Evolutionary conservation across 2,888 invertebrate species (phyloP).

Genomic region (Himalopsyche japonica): DNA sequence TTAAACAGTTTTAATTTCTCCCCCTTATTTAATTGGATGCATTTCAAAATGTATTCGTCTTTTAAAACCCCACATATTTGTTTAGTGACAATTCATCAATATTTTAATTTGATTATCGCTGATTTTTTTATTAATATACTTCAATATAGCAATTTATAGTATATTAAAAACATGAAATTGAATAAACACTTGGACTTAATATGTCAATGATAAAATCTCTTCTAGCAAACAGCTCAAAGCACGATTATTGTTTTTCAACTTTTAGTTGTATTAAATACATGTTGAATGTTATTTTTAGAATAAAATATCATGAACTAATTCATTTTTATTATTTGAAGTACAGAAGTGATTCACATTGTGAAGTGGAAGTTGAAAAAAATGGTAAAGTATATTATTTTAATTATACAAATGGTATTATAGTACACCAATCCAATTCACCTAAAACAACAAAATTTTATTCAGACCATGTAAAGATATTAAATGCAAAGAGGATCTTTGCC

Average conservation of each 20-base stretch:
- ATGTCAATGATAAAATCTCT: background rate
- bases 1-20: background rate
- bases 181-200: background rate
- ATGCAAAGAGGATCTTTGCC: too few species aligned
- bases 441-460: too few species aligned
- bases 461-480: too few species aligned
- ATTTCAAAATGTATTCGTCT: background rate
- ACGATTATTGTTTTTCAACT: constrained; percentile 8
- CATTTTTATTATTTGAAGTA: background rate
- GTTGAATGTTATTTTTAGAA: constrained; percentile 33
- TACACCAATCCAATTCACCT: too few species aligned
- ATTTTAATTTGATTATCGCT: background rate
- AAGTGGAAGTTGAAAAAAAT: too few species aligned
- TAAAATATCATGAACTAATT: constrained; percentile 14
- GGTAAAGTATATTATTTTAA: too few species aligned
- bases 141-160: background rate
- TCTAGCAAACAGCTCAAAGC: constrained; percentile 12
- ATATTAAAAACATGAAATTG: background rate
- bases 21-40: background rate
- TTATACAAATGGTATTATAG: too few species aligned
- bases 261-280: constrained; percentile 5
- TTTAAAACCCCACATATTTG: background rate
- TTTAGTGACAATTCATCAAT: background rate
- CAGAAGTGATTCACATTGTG: too few species aligned
- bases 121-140: background rate